A percentile compares a stretch with the other conserved stretches of the same genome.
Conservation (phyloP, 2,113 vertebrate species). For the Rhombomys opimus region DNA sequence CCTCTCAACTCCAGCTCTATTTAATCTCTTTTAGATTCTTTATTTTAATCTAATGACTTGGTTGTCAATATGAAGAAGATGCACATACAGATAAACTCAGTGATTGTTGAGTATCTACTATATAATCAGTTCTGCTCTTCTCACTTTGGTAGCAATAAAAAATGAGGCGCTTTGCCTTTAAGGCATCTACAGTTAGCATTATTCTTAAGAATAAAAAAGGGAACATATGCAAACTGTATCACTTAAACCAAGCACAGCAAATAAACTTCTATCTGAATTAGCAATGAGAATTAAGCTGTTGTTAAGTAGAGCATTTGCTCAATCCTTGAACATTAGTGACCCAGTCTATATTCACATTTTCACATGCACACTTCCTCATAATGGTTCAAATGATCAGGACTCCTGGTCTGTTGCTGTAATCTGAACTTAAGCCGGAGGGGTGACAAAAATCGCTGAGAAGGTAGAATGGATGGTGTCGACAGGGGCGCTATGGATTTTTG, state of each 20-base stretch:
- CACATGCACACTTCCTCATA: neutral
- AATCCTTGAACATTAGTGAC: constrained; percentile 29
- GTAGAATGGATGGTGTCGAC: neutral
- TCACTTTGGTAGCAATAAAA: constrained; percentile 7
- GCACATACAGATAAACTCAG: constrained; percentile 26
- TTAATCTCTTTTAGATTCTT: neutral
- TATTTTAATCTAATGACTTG: constrained; percentile 34
- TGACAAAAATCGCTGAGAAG: constrained; percentile 6
- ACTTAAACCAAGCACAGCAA: constrained; percentile 36
- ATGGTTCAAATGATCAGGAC: neutral
- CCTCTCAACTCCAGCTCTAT: neutral
- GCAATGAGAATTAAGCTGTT: constrained; percentile 5
- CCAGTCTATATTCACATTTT: constrained; percentile 19
- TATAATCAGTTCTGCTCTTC: neutral
- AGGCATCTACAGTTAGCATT: neutral
- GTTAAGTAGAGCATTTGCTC: constrained; percentile 26
- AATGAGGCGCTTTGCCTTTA: neutral
- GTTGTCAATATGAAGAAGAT: constrained; percentile 6
- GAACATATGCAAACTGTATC: constrained; percentile 31
- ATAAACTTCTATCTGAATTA: constrained; percentile 54
- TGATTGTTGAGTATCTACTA: constrained; percentile 8
- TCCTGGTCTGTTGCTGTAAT: neutral
- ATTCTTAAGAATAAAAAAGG: constrained; percentile 41
- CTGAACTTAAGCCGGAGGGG: constrained; percentile 43
- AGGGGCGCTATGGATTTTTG: neutral